Conservation (phyloP, 2,888 invertebrate species). For the Protonemura montana region DNA sequence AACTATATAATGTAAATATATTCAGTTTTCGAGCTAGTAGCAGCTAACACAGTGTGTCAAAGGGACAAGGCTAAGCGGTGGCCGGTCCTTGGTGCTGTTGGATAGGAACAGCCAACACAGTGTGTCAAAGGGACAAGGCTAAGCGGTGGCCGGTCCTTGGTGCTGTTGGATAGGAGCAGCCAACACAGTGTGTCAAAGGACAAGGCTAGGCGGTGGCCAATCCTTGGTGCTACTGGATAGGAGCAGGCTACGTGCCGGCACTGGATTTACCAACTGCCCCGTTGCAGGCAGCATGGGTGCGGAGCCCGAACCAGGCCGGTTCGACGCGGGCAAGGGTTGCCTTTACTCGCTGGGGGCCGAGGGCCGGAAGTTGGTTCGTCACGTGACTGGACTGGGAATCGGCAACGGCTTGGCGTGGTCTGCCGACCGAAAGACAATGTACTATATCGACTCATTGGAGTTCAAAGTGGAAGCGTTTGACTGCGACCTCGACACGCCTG, state of each 20-base stretch:
- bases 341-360: too few relatives aligned
- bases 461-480: constrained; percentile 74
- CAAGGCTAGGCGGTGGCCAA: too few relatives aligned
- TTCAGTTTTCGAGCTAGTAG: too few relatives aligned
- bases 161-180: neutral
- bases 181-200: neutral
- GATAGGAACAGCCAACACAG: too few relatives aligned
- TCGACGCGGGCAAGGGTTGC: neutral
- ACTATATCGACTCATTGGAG: constrained; percentile 77
- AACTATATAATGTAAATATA: too few relatives aligned
- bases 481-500: constrained; percentile 72
- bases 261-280: neutral
- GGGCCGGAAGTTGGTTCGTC: constrained; percentile 44
- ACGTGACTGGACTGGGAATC: constrained; percentile 64
- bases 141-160: neutral
- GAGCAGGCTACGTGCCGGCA: too few relatives aligned
- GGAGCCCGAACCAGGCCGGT: neutral
- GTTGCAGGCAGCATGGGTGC: constrained; percentile 21
- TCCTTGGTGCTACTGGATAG: too few relatives aligned
- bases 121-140: neutral
- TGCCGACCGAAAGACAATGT: constrained; percentile 69
- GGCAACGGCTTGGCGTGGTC: constrained; percentile 86
- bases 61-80: neutral
- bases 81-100: neutral
- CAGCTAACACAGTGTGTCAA: too few relatives aligned